Percentiles rank a stretch among this genome's conserved stretches.
Evolutionary conservation across 1,140 invertebrate genomes (phyloP).

Genomic region (Scaptomyza pallida): DNA sequence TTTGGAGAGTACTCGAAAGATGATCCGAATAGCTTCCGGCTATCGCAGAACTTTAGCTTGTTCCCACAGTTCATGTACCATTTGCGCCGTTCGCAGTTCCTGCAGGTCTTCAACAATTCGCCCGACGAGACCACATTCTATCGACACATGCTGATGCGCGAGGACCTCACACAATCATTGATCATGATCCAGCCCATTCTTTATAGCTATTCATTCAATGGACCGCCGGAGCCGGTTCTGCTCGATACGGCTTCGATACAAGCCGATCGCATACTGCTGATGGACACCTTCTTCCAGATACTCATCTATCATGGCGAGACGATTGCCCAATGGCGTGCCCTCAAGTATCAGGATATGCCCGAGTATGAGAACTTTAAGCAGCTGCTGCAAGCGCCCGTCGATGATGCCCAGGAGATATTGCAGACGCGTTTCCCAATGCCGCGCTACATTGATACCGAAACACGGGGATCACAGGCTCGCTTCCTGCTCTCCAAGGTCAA

Average conservation of each 20-base stretch:
- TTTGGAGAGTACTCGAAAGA: conserved; percentile 99
- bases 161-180: conserved; percentile 98
- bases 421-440: conserved; percentile 98
- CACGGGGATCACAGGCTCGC: conserved; percentile 99
- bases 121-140: conserved; percentile 99
- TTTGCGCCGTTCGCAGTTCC: conserved; percentile 97
- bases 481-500: conserved; percentile 99
- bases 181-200: conserved; percentile 99
- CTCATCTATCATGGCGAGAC: conserved; percentile 99
- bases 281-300: conserved; percentile 99
- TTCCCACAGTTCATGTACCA: conserved; percentile 99
- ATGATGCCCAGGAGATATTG: conserved; percentile 98
- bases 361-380: conserved; percentile 99
- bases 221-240: conserved; percentile 98
- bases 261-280: conserved; percentile 97
- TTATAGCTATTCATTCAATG: conserved; percentile 99
- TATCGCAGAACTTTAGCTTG: conserved; percentile 98
- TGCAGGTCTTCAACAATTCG: conserved; percentile 99
- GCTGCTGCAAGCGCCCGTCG: conserved; percentile 96
- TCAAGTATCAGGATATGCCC: conserved; percentile 97
- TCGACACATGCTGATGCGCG: conserved; percentile 97
- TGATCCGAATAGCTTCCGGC: conserved; percentile 97
- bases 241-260: conserved; percentile 99
- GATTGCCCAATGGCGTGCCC: conserved; percentile 97
- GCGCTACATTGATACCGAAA: conserved; percentile 99